Conservation (phyloP, 2,797 vertebrate species). For the Spatula clypeata region DNA sequence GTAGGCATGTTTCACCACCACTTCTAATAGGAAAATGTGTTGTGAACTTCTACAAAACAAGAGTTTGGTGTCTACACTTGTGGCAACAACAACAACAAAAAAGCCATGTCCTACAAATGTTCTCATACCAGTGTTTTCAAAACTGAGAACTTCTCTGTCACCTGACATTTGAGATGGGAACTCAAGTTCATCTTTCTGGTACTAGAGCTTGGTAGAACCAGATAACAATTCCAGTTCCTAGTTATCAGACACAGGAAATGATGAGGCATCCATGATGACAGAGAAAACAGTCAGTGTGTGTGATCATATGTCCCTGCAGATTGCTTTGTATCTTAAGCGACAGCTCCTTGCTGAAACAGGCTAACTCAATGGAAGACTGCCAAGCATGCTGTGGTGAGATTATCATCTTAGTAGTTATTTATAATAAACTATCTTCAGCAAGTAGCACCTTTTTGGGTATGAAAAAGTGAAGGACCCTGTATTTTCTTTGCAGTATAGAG, state of each 20-base stretch:
- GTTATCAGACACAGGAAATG: conserved; percentile 62
- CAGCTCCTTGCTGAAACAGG: conserved; percentile 71
- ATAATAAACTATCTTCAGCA: conserved; percentile 65
- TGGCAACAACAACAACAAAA: not conserved
- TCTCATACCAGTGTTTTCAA: not conserved
- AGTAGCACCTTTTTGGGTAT: conserved; percentile 61
- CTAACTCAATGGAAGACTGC: conserved; percentile 76
- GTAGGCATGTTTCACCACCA: not conserved
- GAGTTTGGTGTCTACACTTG: not conserved
- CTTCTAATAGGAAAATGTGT: not conserved
- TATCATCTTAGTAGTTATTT: conserved; percentile 76
- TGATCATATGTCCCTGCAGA: conserved; percentile 78
- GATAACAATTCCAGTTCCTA: conserved; percentile 64
- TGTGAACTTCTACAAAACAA: not conserved
- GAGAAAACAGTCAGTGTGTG: conserved; percentile 72
- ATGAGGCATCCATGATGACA: conserved; percentile 76
- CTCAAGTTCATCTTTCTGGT: not conserved
- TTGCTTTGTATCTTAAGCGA: conserved; percentile 77
- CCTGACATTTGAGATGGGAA: not conserved
- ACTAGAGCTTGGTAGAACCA: conserved; percentile 49
- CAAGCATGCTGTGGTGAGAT: conserved; percentile 70
- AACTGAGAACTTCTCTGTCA: conserved; percentile 25
- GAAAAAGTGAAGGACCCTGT: conserved; percentile 56
- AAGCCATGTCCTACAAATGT: not conserved
- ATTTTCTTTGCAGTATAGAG: not conserved